Percentiles rank a stretch among this genome's conserved stretches.
Evolutionary conservation across 2,113 vertebrate species (phyloP).

Genomic region (Thinocorus orbignyianus): DNA sequence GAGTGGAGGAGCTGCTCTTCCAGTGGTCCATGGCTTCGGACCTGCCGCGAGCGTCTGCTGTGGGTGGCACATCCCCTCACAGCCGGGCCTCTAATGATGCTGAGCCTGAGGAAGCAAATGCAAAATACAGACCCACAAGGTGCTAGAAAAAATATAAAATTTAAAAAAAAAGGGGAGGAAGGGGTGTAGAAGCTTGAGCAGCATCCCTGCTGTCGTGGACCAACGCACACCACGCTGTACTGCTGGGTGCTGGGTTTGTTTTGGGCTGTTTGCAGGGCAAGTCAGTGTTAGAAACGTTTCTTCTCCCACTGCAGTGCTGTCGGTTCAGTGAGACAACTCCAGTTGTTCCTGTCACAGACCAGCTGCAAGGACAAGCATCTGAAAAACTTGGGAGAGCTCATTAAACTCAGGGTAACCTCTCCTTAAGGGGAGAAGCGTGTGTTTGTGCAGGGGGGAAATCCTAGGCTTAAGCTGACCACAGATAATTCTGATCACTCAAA

Average conservation of each 20-base stretch:
- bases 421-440: background rate
- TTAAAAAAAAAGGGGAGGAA: background rate
- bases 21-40: accelerated
- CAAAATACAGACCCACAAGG: background rate
- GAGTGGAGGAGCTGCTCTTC: background rate
- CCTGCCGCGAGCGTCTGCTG: background rate
- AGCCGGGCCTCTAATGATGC: background rate
- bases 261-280: background rate
- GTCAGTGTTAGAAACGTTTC: background rate
- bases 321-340: background rate
- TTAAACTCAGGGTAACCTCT: background rate
- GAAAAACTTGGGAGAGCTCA: background rate
- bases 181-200: background rate
- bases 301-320: background rate
- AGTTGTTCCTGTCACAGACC: background rate
- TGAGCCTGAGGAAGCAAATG: background rate
- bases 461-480: background rate
- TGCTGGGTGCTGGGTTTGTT: background rate
- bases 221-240: accelerated
- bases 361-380: background rate
- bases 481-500: background rate
- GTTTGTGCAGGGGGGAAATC: background rate
- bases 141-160: background rate
- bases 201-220: background rate
- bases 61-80: no score